A percentile compares a stretch with the other conserved stretches of the same genome.
Evolutionary conservation across 1,140 invertebrate genomes (phyloP).

Genomic region (Ladona fulva): DNA sequence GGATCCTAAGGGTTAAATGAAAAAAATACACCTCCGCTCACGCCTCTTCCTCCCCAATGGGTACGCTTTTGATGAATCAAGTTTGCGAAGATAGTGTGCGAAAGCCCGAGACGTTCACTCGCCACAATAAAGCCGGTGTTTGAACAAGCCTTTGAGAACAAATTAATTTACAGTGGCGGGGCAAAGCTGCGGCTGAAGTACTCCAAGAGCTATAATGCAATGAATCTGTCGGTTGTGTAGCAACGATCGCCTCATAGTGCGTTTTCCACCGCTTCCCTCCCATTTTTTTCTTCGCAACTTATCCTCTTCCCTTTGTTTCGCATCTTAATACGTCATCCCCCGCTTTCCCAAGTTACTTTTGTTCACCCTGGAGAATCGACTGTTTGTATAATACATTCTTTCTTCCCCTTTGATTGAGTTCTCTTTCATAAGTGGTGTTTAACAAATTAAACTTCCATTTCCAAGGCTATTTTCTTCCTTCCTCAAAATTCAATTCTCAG

Average conservation of each 20-base stretch:
- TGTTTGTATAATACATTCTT: too few relatives aligned
- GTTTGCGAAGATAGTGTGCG: neutral
- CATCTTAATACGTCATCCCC: too few relatives aligned
- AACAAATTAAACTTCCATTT: too few relatives aligned
- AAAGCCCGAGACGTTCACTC: neutral
- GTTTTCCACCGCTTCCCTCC: neutral
- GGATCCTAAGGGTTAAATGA: neutral
- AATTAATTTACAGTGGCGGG: neutral
- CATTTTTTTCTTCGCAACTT: too few relatives aligned
- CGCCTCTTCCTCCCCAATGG: neutral
- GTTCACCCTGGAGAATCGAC: too few relatives aligned
- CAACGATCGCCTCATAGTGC: neutral
- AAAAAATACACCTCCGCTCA: neutral
- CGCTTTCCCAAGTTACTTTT: too few relatives aligned
- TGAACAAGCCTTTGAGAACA: constrained; percentile 9
- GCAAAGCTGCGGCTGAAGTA: neutral
- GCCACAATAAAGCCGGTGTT: constrained; percentile 3
- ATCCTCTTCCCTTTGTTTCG: too few relatives aligned
- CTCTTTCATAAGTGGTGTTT: too few relatives aligned
- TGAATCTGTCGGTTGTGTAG: neutral
- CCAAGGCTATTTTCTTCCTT: too few relatives aligned
- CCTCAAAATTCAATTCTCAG: too few relatives aligned
- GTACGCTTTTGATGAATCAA: neutral
- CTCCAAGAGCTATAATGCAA: neutral
- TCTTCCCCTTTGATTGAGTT: too few relatives aligned